phyloP scores from a whole-genome alignment of 1,140 invertebrate species.

The Thaumatotibia leucotreta region DNA sequence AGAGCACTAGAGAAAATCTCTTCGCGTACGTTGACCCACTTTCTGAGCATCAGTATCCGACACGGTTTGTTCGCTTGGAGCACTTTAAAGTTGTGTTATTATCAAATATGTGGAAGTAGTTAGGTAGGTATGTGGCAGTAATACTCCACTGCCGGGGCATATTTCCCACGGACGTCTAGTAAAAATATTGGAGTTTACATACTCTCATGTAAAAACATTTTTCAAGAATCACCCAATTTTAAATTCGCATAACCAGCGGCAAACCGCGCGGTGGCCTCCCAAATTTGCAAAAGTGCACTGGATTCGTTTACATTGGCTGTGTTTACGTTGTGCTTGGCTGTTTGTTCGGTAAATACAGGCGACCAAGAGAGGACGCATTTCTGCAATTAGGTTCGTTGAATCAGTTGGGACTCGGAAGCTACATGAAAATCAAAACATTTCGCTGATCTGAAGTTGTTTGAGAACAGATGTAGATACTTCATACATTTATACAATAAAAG shows the following conservation, averaged over 20 bases:
- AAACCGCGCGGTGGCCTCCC: neutral
- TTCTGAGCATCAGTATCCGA: constrained; percentile 17
- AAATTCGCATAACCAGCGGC: neutral
- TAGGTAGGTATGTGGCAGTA: neutral
- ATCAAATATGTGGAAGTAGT: neutral
- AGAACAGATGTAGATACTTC: too few species aligned
- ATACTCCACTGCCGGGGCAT: neutral
- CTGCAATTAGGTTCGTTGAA: neutral
- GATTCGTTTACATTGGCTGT: neutral
- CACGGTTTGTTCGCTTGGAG: neutral
- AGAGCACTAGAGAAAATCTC: constrained; percentile 31
- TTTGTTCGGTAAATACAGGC: neutral
- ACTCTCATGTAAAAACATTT: neutral
- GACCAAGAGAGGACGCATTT: neutral
- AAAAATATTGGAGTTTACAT: neutral
- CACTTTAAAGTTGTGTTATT: neutral
- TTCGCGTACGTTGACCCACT: constrained; percentile 39
- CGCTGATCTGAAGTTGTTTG: neutral
- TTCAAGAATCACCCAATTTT: neutral
- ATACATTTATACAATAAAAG: too few species aligned
- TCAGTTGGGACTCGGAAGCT: neutral
- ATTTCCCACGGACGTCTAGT: neutral
- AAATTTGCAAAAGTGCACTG: constrained; percentile 7
- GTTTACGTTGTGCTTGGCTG: neutral
- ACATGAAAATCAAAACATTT: neutral